phyloP scores from a whole-genome alignment of 1,140 invertebrate genomes.

The Procambarus virginalis region DNA sequence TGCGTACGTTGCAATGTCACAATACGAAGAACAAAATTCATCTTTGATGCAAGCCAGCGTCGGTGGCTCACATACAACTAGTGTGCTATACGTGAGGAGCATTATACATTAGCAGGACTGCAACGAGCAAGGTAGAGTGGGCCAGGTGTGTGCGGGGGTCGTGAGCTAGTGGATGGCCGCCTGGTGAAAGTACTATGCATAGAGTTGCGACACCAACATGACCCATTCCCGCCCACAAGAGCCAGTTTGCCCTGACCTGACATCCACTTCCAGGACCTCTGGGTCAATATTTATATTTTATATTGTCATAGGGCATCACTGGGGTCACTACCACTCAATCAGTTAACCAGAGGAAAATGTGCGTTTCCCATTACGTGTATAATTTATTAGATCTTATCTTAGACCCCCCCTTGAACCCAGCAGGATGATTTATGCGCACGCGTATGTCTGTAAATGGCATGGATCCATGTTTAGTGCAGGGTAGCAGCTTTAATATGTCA shows the following conservation, averaged over 20 bases:
- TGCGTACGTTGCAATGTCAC: too few species aligned
- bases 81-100: not conserved
- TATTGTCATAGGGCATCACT: too few species aligned
- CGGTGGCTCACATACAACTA: not conserved
- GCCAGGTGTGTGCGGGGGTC: not conserved
- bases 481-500: too few species aligned
- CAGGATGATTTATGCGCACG: not conserved
- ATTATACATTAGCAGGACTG: not conserved
- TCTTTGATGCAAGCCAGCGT: not conserved
- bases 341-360: too few species aligned
- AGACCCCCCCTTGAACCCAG: too few species aligned
- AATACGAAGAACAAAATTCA: too few species aligned
- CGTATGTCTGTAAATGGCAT: not conserved
- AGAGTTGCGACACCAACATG: not conserved
- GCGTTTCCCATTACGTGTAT: too few species aligned
- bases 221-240: not conserved
- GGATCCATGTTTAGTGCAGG: not conserved
- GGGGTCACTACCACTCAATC: too few species aligned
- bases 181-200: not conserved
- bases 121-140: not conserved
- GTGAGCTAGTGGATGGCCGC: not conserved
- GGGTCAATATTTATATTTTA: too few species aligned
- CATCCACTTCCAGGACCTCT: too few species aligned
- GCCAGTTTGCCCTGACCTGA: not conserved
- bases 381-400: too few species aligned